Base-by-base conservation (phyloP, 2,113 vertebrate genomes). In the Oenanthe oenanthe region DNA sequence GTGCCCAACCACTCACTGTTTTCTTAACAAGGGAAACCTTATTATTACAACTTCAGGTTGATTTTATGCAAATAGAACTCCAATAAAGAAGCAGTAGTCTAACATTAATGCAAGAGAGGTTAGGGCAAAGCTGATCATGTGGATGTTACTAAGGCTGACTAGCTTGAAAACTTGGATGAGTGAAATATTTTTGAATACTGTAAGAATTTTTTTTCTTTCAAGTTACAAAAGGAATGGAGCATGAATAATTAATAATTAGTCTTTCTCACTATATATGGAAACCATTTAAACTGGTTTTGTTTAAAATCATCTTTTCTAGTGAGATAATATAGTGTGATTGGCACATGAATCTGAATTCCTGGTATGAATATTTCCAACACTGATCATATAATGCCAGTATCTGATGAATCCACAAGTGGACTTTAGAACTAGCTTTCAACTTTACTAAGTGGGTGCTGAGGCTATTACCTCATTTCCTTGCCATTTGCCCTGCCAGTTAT, bases 1-100 rank as follows among this genome's bases (percentile, higher is more conserved):
- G 38, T 60, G 16, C 24, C 20, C 47, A 34, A 10, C 3, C 25
- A 54, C 17, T 1, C 0, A 0, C 47, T 61, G 7, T 22, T 54
- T 54, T 75, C 14, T 40, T 61, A 9, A 40, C 16, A 40, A 60
- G 15, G 16, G 11, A 63, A 85, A 42, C 19, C 5, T 71, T 72
- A 25, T 57, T 63, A 14, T 75, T 95, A 17, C 19, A 80, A 38
- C 19, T 91, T 68, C 1, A 17, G 36, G 19, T 56, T 86, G 31
- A 40, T 77, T 86, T 89, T 84, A 40, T 89, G 31, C 43, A 74
- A 50, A 22, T 20, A 36, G 42, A 58, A 36, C 12, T 79, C 32
- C 14, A 89, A 4, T 38, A 28, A 84, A 51, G 88, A 66, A 68
- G 7, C 65, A 65, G 6, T 63, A 68, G 13, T 43, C n/a, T 84